Base-by-base conservation (phyloP, 2,888 invertebrate genomes). In the Cenopis cana region DNA sequence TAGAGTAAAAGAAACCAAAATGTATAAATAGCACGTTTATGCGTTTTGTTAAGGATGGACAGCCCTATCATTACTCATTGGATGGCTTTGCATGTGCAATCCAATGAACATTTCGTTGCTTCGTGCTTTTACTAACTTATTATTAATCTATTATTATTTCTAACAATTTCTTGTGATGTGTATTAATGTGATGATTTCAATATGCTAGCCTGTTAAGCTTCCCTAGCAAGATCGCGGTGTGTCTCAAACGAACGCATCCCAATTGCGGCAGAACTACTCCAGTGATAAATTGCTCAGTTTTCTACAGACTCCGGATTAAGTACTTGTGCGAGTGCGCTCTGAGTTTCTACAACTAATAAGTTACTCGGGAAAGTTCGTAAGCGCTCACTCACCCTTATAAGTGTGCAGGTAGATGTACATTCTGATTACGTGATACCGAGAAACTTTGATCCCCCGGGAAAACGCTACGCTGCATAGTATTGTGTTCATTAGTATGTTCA, bases 251-350 rank as follows among this genome's bases (percentile, higher is more conserved):
- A 46, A 68, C 54, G 54, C 60, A 68, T 68, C 60, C 68, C 59
- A 52, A 60, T 68, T 61, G 41, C 54, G 41, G 68, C 54, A 17
- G 68, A 68, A 60, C 38, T 61, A 52, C 33, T 52, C 29, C 10
- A 29, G 68, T 54, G 60, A 68, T 68, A 68, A 68, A 68, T 61
- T 61, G 68, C 60, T 68, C 68, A 61, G 68, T 68, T 68, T 68
- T 68, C 68, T 61, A 24, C 54, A 41, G 41, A 20, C 59, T 41
- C 17, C 17, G 68, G 68, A 68, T 68, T 68, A 61, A 61, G 41
- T 29, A 54, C 68, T 29, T n/a, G 33, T 50, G 46, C 46, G n/a
- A n/a, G 29, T 52, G 38, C 50, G 41, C 50, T 41, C 20, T 12
- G 18, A 52, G 59, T 68, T 50, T 24, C 36, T 14, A 20, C 46